phyloP scores from a whole-genome alignment of 2,113 vertebrate genomes.

The Spheniscus mendiculus region DNA sequence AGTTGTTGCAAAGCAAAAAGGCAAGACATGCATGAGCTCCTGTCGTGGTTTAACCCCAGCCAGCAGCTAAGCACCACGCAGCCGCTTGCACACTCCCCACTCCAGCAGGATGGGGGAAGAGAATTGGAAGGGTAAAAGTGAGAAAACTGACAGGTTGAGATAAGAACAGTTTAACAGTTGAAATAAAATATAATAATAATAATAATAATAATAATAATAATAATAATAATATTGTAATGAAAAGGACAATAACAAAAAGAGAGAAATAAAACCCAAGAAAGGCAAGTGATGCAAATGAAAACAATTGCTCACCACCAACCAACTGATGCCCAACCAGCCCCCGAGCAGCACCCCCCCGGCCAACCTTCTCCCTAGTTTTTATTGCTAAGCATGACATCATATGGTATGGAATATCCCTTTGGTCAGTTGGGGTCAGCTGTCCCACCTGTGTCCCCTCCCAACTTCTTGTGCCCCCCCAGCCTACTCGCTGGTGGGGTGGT shows the following conservation, averaged over 20 bases:
- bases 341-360: not conserved
- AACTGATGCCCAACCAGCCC: not conserved
- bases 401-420: not conserved
- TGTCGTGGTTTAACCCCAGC: not conserved
- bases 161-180: not conserved
- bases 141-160: not conserved
- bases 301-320: not conserved
- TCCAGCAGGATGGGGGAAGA: not conserved
- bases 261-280: not conserved
- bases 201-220: not conserved
- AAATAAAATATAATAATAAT: not conserved
- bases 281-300: not conserved
- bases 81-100: not conserved
- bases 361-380: not conserved
- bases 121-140: not conserved
- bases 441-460: not conserved
- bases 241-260: not conserved
- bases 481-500: no score
- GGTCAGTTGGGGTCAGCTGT: not conserved
- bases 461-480: no score
- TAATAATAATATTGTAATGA: not conserved
- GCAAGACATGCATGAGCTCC: not conserved
- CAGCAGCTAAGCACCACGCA: not conserved
- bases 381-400: not conserved
- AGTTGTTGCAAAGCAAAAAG: not conserved